These are phyloP conservation scores for Gobio occitaniae DNA, from an alignment of 2,797 vertebrate species.

Conservation along the genomic window DNA sequence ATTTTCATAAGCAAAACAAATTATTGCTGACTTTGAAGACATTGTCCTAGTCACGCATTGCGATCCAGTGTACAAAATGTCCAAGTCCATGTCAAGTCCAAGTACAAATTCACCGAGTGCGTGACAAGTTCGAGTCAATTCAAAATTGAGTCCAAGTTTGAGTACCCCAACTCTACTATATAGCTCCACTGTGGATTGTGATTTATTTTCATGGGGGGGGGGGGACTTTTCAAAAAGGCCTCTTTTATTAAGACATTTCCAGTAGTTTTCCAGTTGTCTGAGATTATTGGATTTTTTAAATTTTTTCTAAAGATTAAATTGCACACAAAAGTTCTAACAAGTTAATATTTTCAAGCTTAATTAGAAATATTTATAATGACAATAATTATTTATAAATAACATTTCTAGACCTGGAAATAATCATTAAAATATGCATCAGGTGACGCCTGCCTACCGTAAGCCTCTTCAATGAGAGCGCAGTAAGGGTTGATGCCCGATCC, in stretches of 20 bases:
- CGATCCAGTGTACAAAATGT: too few species aligned
- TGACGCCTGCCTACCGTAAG: constrained; percentile 80
- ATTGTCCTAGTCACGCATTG: too few species aligned
- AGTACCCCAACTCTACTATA: too few species aligned
- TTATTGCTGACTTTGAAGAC: too few species aligned
- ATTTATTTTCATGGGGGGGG: too few species aligned
- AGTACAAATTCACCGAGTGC: too few species aligned
- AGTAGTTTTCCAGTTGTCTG: neutral
- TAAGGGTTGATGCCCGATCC: constrained; percentile 88
- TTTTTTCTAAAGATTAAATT: neutral
- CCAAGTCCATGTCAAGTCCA: too few species aligned
- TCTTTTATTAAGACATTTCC: neutral
- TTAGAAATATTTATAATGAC: neutral
- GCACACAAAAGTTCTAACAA: neutral
- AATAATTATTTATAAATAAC: neutral
- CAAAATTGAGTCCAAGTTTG: too few species aligned
- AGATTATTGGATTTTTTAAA: neutral
- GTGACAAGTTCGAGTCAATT: too few species aligned
- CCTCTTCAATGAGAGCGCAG: constrained; percentile 90
- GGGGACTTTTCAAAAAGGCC: neutral
- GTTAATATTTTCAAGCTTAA: neutral
- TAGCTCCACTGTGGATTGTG: too few species aligned
- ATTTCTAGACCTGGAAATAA: neutral
- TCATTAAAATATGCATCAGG: neutral
- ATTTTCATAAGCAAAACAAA: too few species aligned